These are phyloP conservation scores for Ibidorhyncha struthersii DNA, from an alignment of 2,113 vertebrate species.

Conservation along the genomic window DNA sequence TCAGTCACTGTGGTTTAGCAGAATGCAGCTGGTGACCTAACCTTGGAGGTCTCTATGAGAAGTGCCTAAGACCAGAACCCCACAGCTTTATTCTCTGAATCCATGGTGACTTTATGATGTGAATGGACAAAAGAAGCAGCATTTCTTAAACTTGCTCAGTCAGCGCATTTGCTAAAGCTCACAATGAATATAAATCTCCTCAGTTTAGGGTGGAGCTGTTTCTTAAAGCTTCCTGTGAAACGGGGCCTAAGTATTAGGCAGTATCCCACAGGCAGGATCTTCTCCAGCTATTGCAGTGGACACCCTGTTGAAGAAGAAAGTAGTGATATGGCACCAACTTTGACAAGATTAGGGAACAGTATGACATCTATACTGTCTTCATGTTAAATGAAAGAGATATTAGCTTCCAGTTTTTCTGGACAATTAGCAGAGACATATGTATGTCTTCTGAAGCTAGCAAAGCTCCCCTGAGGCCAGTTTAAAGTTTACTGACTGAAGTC, in stretches of 20 bases:
- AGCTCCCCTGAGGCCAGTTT: too few species aligned
- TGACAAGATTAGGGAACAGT: neutral
- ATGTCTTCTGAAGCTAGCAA: too few species aligned
- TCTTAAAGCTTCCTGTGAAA: neutral
- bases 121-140: neutral
- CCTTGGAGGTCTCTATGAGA: neutral
- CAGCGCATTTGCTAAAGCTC: neutral
- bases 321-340: neutral
- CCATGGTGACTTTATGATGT: neutral
- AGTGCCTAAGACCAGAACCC: neutral
- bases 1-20: neutral
- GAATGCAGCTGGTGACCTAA: neutral
- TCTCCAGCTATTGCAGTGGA: neutral
- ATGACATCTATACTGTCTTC: neutral
- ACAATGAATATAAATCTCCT: neutral
- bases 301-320: neutral
- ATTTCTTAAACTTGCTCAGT: neutral
- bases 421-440: neutral
- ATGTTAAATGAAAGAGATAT: neutral
- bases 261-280: neutral
- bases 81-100: neutral
- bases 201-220: neutral
- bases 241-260: neutral
- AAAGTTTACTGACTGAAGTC: too few species aligned
- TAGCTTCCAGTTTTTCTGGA: rapidly evolving